phyloP scores from a whole-genome alignment of 2,888 invertebrate genomes.

The Bhutanitis thaidina region DNA sequence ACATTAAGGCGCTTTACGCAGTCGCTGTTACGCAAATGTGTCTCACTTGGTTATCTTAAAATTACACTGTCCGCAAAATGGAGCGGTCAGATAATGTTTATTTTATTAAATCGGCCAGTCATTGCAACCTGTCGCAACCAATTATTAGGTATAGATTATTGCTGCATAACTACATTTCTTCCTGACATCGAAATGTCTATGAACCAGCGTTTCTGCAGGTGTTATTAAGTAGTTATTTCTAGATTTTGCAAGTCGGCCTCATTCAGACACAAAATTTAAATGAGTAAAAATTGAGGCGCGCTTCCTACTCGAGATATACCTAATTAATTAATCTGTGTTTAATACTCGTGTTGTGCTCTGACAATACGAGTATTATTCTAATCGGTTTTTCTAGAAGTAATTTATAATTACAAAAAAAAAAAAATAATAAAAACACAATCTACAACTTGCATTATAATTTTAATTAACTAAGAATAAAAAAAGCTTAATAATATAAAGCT shows the following conservation, averaged over 20 bases:
- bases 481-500: too few relatives aligned
- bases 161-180: conserved; percentile 30
- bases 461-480: too few relatives aligned
- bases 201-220: conserved; percentile 11
- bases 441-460: too few relatives aligned
- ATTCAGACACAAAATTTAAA: conserved; percentile 22
- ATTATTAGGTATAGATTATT: conserved; percentile 30
- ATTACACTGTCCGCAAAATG: conserved; percentile 31
- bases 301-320: conserved; percentile 10
- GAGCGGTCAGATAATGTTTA: conserved; percentile 35
- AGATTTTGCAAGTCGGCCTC: conserved; percentile 26
- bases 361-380: too few relatives aligned
- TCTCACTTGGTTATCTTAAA: conserved; percentile 23
- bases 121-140: conserved; percentile 34
- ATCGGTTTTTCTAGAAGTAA: too few relatives aligned
- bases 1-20: conserved; percentile 17
- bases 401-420: too few relatives aligned
- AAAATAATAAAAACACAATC: too few relatives aligned
- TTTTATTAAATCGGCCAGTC: conserved; percentile 36
- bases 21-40: conserved; percentile 37
- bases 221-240: conserved; percentile 20
- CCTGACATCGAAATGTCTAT: conserved; percentile 29
- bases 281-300: conserved; percentile 6
- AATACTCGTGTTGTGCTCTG: too few relatives aligned
- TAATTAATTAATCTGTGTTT: too few relatives aligned